Base-by-base conservation (phyloP, 2,888 invertebrate genomes). In the Drosophila monieri region DNA sequence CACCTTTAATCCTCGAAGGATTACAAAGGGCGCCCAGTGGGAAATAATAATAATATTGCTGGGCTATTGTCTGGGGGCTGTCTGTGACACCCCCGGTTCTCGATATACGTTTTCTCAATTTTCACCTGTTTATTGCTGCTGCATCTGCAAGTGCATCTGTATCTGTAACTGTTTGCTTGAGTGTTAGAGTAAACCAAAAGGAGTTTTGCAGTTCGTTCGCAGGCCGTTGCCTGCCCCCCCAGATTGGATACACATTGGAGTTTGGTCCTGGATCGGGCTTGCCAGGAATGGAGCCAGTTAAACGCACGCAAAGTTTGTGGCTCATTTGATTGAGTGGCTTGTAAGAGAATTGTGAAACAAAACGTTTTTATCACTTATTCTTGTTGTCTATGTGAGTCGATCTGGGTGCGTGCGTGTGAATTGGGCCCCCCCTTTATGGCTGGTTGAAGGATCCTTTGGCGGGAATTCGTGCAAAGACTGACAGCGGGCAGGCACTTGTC, bases 291-390 rank as follows among this genome's bases (percentile, higher is more conserved):
- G 76, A 58, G 30, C 25, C 78, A 85, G 87, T 77, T 81, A 53
- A 77, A 74, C 78, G 76, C 88, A 86, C 88, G 88, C 88, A 88
- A 85, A 71, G 72, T 65, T 81, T 83, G 62, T 84, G 76, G 61
- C 80, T 79, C 74, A 70, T 46, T 59, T 74, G 72, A 73, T 74
- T 78, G 59, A 73, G 74, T 77, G 80, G 81, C 74, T 80, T 75
- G 77, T 84, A 66, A 84, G 76, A 84, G 77, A 86, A 84, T 84
- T 86, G 70, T 86, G 68, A 79, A 84, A 77, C 80, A 80, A 88
- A 84, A 77, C 75, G 76, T 81, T 89, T 89, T 89, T 89, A 89
- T 89, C 89, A 89, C 89, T 89, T 89, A 89, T 89, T 89, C 70
- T 69, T 70, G 70, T 85, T 76, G 65, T 69, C 74, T 73, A 73